Percentiles rank a stretch among this genome's conserved stretches.
Evolutionary conservation across 1,140 invertebrate species (phyloP).

Genomic region (Drosophila subpulchrella): DNA sequence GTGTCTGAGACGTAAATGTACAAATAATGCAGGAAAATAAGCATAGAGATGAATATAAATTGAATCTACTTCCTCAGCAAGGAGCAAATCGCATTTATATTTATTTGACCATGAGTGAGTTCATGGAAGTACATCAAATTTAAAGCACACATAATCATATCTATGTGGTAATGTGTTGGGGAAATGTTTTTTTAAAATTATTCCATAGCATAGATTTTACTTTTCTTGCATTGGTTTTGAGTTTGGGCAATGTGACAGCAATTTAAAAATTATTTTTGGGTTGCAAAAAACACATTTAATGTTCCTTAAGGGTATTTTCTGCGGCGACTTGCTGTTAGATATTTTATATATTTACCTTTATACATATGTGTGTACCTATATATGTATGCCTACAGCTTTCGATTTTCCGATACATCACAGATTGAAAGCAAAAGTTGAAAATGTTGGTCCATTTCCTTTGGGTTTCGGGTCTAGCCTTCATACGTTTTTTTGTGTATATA

Average conservation of each 20-base stretch:
- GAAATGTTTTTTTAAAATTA: neutral
- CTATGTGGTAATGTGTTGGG: neutral
- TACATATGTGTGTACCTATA: neutral
- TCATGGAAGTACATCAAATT: neutral
- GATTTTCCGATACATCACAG: slow-evolving; percentile 21
- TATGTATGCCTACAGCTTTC: slow-evolving; percentile 8
- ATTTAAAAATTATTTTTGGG: no score
- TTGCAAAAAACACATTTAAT: no score
- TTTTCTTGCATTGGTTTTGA: no score
- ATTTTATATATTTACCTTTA: slow-evolving; percentile 18
- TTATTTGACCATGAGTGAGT: slow-evolving; percentile 67
- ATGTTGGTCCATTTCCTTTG: slow-evolving; percentile 28
- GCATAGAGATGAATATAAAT: slow-evolving; percentile 72
- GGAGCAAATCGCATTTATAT: slow-evolving; percentile 65
- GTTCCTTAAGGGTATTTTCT: neutral
- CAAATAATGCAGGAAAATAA: slow-evolving; percentile 59
- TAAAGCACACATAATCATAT: neutral
- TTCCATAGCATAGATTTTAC: neutral
- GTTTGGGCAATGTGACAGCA: no score
- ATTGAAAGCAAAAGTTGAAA: slow-evolving; percentile 35
- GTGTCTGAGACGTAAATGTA: slow-evolving; percentile 46
- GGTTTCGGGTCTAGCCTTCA: neutral
- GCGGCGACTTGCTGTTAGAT: neutral
- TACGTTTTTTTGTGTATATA: slow-evolving; percentile 9
- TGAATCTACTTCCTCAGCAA: slow-evolving; percentile 50